phyloP scores from a whole-genome alignment of 2,888 invertebrate genomes.

The Drosophila longiperda region DNA sequence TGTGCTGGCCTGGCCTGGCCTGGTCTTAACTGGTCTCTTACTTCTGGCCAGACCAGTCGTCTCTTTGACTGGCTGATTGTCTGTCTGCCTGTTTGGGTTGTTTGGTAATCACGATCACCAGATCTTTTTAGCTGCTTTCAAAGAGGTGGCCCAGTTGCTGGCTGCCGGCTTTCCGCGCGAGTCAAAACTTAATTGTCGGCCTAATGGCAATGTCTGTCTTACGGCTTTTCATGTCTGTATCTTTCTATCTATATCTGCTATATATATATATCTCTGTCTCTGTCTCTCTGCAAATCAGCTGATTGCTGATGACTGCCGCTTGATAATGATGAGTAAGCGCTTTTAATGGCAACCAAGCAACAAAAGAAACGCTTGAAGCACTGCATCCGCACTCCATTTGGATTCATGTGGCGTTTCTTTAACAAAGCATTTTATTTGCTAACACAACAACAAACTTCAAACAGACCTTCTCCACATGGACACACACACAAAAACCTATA shows the following conservation, averaged over 20 bases:
- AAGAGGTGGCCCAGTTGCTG: constrained; percentile 62
- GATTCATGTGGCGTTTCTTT: constrained; percentile 45
- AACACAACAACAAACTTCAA: constrained; percentile 11
- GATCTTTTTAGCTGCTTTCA: constrained; percentile 66
- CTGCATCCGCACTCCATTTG: constrained; percentile 38
- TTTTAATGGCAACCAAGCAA: constrained; percentile 54
- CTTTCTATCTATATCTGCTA: constrained; percentile 8
- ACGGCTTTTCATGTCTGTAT: constrained; percentile 4
- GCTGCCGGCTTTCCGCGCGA: constrained; percentile 57
- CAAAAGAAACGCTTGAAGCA: constrained; percentile 38
- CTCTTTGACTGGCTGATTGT: constrained; percentile 52
- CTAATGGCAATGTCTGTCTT: constrained; percentile 63
- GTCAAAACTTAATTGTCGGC: constrained; percentile 70
- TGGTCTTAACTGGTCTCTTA: constrained; percentile 15
- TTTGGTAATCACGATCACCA: constrained; percentile 71
- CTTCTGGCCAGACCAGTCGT: constrained; percentile 56
- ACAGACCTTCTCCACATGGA: constrained; percentile 1
- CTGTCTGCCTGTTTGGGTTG: constrained; percentile 32
- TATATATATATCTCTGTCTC: constrained; percentile 6
- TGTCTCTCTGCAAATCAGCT: constrained; percentile 60
- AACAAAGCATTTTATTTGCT: constrained; percentile 40
- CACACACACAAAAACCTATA: background rate
- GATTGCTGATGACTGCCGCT: constrained; percentile 58
- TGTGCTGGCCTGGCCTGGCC: constrained; percentile 11
- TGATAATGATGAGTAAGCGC: constrained; percentile 75